phyloP scores from a whole-genome alignment of 2,797 vertebrate species.

The Sebastes itinus region DNA sequence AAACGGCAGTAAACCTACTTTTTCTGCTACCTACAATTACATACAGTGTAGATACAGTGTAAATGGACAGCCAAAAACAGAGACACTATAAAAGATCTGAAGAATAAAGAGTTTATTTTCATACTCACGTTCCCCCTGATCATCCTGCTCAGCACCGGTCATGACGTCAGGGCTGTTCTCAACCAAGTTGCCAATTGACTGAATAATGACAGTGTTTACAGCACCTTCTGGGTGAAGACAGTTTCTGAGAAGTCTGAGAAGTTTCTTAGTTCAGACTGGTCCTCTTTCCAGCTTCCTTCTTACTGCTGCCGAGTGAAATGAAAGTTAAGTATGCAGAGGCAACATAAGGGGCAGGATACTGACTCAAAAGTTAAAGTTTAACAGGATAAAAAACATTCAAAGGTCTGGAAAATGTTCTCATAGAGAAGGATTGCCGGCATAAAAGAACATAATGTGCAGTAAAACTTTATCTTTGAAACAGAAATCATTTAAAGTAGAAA shows the following conservation, averaged over 20 bases:
- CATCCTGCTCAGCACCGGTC: background rate
- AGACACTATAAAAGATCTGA: too few species aligned
- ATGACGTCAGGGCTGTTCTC: background rate
- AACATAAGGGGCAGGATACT: background rate
- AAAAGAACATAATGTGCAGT: background rate
- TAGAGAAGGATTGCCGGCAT: background rate
- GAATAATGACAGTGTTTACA: background rate
- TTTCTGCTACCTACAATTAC: background rate
- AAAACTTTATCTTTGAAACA: too few species aligned
- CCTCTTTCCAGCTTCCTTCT: fast-evolving
- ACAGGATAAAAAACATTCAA: background rate
- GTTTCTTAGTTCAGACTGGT: background rate
- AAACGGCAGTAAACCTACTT: background rate
- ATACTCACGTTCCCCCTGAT: background rate
- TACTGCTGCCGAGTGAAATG: fast-evolving
- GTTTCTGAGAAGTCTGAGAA: background rate
- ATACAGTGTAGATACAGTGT: background rate
- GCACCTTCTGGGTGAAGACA: background rate
- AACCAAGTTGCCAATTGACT: background rate
- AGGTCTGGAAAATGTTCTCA: too few species aligned
- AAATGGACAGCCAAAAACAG: too few species aligned
- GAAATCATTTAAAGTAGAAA: too few species aligned
- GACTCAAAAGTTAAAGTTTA: fast-evolving
- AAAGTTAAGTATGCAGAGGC: background rate
- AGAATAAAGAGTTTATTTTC: background rate